These are phyloP conservation scores for Gymnothorax reevesii DNA, from an alignment of 2,797 vertebrate genomes.

Conservation along the genomic window DNA sequence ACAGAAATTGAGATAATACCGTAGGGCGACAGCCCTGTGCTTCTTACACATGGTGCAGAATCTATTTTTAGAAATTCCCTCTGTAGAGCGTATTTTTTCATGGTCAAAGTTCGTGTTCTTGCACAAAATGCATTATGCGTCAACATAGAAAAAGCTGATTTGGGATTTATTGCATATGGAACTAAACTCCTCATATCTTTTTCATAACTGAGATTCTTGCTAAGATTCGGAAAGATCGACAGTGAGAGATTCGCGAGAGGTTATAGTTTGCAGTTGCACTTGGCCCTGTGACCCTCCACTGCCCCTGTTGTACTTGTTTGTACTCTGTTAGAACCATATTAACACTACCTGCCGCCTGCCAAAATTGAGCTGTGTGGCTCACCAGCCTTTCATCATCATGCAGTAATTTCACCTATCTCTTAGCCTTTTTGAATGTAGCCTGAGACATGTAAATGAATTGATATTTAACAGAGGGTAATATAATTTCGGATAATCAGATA, in stretches of 20 bases:
- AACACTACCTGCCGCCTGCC: background rate
- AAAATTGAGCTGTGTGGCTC: background rate
- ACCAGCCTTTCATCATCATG: background rate
- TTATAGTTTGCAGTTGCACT: background rate
- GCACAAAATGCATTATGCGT: too few species aligned
- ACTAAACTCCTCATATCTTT: background rate
- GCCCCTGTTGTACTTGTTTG: background rate
- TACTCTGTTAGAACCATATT: too few species aligned
- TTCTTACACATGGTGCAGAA: too few species aligned
- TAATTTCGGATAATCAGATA: constrained; percentile 54
- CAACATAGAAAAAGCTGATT: too few species aligned
- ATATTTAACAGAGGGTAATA: constrained; percentile 65
- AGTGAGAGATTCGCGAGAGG: background rate
- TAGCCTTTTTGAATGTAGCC: constrained; percentile 45
- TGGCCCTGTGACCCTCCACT: background rate
- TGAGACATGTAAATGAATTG: constrained; percentile 50
- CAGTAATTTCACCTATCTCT: background rate
- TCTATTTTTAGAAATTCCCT: too few species aligned
- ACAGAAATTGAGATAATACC: too few species aligned
- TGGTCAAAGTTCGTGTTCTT: too few species aligned
- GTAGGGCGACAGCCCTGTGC: too few species aligned
- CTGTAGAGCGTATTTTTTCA: too few species aligned
- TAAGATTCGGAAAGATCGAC: background rate
- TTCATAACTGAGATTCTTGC: background rate
- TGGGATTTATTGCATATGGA: too few species aligned